phyloP scores from a whole-genome alignment of 2,113 vertebrate species.

The Platichthys flesus region DNA sequence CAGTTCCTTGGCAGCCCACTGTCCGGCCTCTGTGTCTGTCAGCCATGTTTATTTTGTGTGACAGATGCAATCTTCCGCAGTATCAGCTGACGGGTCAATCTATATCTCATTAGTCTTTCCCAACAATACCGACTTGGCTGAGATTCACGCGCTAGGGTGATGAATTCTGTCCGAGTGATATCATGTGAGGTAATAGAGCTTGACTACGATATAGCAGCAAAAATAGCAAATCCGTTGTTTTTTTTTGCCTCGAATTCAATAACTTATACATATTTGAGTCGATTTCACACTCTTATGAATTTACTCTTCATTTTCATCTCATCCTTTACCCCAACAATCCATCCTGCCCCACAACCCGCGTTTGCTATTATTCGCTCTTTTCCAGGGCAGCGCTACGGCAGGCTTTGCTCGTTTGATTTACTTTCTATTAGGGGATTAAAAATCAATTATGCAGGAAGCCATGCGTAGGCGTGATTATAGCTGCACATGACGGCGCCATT shows the following conservation, averaged over 20 bases:
- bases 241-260: conserved; percentile 10
- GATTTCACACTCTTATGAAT: conserved; percentile 41
- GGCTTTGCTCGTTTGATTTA: conserved; percentile 83
- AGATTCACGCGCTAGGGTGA: conserved; percentile 41
- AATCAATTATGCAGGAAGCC: conserved; percentile 87
- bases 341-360: conserved; percentile 7
- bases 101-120: conserved; percentile 77
- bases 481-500: conserved; percentile 80
- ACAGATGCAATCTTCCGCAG: conserved; percentile 68
- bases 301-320: conserved; percentile 51
- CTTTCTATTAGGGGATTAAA: conserved; percentile 88
- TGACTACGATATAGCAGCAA: conserved; percentile 2
- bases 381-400: conserved; percentile 54
- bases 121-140: conserved; percentile 66
- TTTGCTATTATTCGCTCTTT: conserved; percentile 53
- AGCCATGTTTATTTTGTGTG: conserved; percentile 73
- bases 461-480: conserved; percentile 84
- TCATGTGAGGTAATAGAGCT: conserved; percentile 14
- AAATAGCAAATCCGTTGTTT: conserved; percentile 11
- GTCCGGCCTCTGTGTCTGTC: conserved; percentile 45
- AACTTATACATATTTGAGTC: conserved; percentile 28
- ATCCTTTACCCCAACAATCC: conserved; percentile 10
- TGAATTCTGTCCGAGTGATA: conserved; percentile 29
- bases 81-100: conserved; percentile 75
- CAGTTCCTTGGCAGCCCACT: conserved; percentile 48